Base-by-base conservation (phyloP, 2,113 vertebrate species). In the Colaptes auratus region DNA sequence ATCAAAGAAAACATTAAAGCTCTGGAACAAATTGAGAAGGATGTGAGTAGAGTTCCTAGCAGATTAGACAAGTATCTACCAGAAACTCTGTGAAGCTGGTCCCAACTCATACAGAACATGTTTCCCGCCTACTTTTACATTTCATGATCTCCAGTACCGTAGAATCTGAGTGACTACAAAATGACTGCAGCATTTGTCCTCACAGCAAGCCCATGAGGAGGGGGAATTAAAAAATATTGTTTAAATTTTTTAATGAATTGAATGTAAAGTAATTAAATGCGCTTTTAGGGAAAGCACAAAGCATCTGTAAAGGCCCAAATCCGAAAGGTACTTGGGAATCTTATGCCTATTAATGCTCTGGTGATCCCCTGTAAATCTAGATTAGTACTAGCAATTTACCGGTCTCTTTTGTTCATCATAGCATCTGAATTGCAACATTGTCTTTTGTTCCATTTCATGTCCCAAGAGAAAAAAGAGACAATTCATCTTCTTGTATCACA, bases 281-380 rank as follows among this genome's bases (percentile, higher is more conserved):
- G 12, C 24, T 50, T 70, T 74, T 79, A 86, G 14, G 15, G 56
- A 65, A 59, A 16, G 6, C 36, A 55, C 48, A 63, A 42, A 75
- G 19, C 76, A 73, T 14, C 18, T 69, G 6, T 5, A 35, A 33
- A n/a, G 19, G 16, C 8, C 8, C 18, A 59, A 7, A 53, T 50
- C 33, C 39, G 33, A 75, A 84, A 58, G 3, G 2, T 46, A 39
- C 27, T 24, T 9, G 9, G 24, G 11, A 77, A 66, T 74, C 10
- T 80, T n/a, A 74, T 2, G 0, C 1, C 10, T 19, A 16, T 3
- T 75, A 44, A 56, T 3, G 3, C 27, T 3, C 9, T 73, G 10
- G 24, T 55, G 71, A 70, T 11, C 2, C 14, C 3, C 36, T 52
- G 8, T 18, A 78, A 81, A 33, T 53, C 69, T 44, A 39, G 53